Percentiles rank a stretch among this genome's conserved stretches.
Conservation (phyloP, 2,888 invertebrate genomes). For the Lamproptera curius region DNA sequence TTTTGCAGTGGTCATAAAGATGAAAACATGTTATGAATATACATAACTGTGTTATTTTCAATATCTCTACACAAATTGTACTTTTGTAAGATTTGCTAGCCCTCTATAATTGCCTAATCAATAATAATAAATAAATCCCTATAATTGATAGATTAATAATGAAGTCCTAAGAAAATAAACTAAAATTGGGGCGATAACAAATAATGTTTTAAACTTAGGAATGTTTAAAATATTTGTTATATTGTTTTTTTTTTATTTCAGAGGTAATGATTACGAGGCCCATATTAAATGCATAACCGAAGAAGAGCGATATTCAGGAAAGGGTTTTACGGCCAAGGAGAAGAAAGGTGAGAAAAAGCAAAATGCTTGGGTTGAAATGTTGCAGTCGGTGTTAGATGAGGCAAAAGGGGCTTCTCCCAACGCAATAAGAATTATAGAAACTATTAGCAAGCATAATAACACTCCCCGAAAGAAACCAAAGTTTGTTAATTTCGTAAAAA, state of each 20-base stretch:
- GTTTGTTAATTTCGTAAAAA: conserved; percentile 87
- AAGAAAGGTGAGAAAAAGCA: conserved; percentile 94
- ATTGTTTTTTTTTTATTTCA: conserved; percentile 57
- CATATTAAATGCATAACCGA: conserved; percentile 93
- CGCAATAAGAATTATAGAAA: conserved; percentile 81
- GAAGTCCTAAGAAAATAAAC: too few relatives aligned
- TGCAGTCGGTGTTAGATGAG: conserved; percentile 81
- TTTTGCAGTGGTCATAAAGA: too few relatives aligned
- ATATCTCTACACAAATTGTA: too few relatives aligned
- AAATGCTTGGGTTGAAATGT: conserved; percentile 87
- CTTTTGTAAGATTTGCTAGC: too few relatives aligned
- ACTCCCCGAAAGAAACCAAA: conserved; percentile 92
- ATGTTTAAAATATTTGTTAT: too few relatives aligned
- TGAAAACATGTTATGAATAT: too few relatives aligned
- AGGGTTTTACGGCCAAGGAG: conserved; percentile 84
- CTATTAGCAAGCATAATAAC: conserved; percentile 85
- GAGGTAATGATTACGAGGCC: conserved; percentile 85
- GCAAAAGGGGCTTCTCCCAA: conserved; percentile 74
- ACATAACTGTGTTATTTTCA: too few relatives aligned
- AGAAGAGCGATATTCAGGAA: conserved; percentile 92
- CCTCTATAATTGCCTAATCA: too few relatives aligned
- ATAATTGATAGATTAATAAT: too few relatives aligned
- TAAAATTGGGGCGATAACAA: too few relatives aligned
- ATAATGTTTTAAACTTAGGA: too few relatives aligned
- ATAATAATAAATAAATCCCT: too few relatives aligned